A percentile compares a stretch with the other conserved stretches of the same genome.
phyloP scores from a whole-genome alignment of 2,888 invertebrate species.

The Lobophora halterata region DNA sequence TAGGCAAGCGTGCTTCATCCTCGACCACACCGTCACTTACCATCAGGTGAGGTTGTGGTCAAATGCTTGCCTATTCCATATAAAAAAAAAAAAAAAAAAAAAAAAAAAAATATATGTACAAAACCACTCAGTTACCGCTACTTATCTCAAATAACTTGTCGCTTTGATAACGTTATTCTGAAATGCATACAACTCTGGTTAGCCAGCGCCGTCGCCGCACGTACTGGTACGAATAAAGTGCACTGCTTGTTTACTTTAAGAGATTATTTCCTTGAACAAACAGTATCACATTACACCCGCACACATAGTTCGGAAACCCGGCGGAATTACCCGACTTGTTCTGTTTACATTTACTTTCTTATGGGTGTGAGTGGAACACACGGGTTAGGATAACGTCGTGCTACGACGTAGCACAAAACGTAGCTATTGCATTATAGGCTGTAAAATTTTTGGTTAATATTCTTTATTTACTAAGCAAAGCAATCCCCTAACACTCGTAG shows the following conservation, averaged over 20 bases:
- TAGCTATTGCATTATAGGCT: too few relatives aligned
- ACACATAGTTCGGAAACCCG: constrained; percentile 53
- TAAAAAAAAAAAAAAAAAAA: too few relatives aligned
- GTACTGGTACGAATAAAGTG: constrained; percentile 63
- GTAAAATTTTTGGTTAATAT: too few relatives aligned
- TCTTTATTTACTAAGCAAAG: too few relatives aligned
- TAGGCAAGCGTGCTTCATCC: too few relatives aligned
- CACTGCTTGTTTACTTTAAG: constrained; percentile 63
- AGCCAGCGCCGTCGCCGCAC: constrained; percentile 44
- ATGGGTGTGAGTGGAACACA: constrained; percentile 40
- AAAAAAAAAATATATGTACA: background rate
- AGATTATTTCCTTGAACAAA: constrained; percentile 71
- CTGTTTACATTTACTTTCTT: constrained; percentile 56
- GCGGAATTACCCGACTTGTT: constrained; percentile 57
- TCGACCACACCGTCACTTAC: too few relatives aligned
- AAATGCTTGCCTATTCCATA: too few relatives aligned
- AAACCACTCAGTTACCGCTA: constrained; percentile 16
- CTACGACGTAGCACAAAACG: background rate
- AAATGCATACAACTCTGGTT: constrained; percentile 24
- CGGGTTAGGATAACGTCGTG: constrained; percentile 22
- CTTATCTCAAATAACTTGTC: constrained; percentile 27
- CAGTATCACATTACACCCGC: constrained; percentile 54
- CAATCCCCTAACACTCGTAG: too few relatives aligned
- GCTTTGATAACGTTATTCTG: constrained; percentile 31
- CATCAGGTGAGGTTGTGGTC: too few relatives aligned